A percentile compares a stretch with the other conserved stretches of the same genome.
Evolutionary conservation across 2,888 invertebrate species (phyloP).

Genomic region (Leucophenga montana): DNA sequence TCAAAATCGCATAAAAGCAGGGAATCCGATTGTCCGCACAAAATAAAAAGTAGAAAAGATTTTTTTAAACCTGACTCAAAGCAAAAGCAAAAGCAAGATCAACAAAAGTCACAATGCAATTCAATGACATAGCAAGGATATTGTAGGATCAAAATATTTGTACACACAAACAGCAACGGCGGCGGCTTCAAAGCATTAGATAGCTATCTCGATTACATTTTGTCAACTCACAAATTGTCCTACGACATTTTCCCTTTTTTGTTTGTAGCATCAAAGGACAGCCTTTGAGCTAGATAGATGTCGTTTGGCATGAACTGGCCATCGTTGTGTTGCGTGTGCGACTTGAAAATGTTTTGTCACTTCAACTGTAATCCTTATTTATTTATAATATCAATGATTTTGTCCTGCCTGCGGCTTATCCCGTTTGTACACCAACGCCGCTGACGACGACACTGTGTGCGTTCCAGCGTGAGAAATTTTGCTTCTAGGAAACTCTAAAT

Average conservation of each 20-base stretch:
- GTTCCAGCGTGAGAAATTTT: not conserved
- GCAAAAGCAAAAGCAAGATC: conserved; percentile 37
- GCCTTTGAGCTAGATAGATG: not conserved
- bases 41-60: conserved; percentile 30
- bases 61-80: conserved; percentile 46
- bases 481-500: not conserved
- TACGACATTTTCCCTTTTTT: not conserved
- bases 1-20: no score
- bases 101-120: conserved; percentile 25
- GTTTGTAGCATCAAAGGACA: not conserved
- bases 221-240: conserved; percentile 64
- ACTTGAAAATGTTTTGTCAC: not conserved
- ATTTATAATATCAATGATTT: not conserved
- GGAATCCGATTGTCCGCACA: no score
- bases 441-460: not conserved
- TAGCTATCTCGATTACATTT: conserved; percentile 38
- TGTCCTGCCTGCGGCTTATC: not conserved
- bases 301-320: no score
- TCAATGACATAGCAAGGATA: no score
- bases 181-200: conserved; percentile 40
- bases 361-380: conserved; percentile 8
- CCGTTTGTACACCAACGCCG: not conserved
- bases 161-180: conserved; percentile 36
- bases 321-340: no score
- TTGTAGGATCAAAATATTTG: conserved; percentile 53